These are phyloP conservation scores for Camelus dromedarius DNA, from an alignment of 2,113 vertebrate genomes.

Conservation along the genomic window DNA sequence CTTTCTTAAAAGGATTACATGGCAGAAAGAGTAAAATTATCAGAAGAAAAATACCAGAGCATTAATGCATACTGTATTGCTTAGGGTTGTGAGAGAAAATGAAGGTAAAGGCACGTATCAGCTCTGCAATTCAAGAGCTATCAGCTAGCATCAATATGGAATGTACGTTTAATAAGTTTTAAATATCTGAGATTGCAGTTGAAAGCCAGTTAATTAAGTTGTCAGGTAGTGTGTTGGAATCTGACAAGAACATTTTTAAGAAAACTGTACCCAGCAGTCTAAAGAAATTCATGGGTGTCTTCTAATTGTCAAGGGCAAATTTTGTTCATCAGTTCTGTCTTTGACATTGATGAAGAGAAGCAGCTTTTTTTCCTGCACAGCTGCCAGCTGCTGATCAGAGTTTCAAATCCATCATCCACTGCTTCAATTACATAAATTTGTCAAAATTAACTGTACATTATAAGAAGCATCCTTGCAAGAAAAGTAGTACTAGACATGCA, in stretches of 20 bases:
- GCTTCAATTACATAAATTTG: conserved; percentile 94
- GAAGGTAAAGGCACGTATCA: conserved; percentile 83
- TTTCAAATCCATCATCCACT: conserved; percentile 93
- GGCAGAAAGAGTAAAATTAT: conserved; percentile 80
- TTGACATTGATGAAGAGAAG: conserved; percentile 94
- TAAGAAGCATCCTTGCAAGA: conserved; percentile 93
- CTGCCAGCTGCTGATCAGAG: conserved; percentile 93
- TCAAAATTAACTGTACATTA: conserved; percentile 94
- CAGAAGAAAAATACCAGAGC: conserved; percentile 80
- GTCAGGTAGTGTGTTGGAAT: conserved; percentile 92
- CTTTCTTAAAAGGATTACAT: conserved; percentile 84
- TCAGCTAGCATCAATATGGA: conserved; percentile 89
- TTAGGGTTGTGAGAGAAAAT: conserved; percentile 82
- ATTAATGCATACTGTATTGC: conserved; percentile 84
- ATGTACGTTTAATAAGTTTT: conserved; percentile 93
- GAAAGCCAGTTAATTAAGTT: conserved; percentile 94
- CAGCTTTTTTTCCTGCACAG: conserved; percentile 91
- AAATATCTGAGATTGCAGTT: conserved; percentile 93
- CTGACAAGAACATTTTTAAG: conserved; percentile 93
- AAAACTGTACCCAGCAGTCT: conserved; percentile 91
- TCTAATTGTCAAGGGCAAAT: conserved; percentile 94
- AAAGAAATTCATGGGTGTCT: conserved; percentile 93
- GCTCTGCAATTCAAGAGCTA: conserved; percentile 86
- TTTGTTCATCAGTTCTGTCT: conserved; percentile 91
- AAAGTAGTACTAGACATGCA: conserved; percentile 90